Evolutionary conservation across 1,140 invertebrate genomes (phyloP), one percentile per base, ranked within the genome.

Genomic region (Meloidogyne floridensis): DNA sequence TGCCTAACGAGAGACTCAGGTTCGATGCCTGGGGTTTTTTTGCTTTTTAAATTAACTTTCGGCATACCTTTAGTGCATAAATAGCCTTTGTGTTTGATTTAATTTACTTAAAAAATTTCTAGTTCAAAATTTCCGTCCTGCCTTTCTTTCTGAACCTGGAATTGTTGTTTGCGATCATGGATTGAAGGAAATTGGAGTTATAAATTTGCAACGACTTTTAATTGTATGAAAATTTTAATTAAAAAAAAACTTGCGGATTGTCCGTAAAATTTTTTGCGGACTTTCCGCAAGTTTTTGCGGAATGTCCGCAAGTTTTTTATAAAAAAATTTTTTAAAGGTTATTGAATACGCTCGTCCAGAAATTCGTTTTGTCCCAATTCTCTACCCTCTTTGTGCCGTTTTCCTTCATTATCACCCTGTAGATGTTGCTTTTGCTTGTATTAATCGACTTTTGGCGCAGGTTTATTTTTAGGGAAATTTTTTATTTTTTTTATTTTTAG

Each of bases 91-190:
- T 32, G 32, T 32, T 32, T 32, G 32, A 32, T 32, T 32, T 32
- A 32, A 32, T 32, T 32, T 32, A 32, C 32, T 32, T 32, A 32
- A 32, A 32, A 32, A 32, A 47, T 80, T 10, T 84, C 81, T 76
- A 88, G 87, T 85, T 53, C 89, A 90, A 84, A 82, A 80, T n/a
- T 76, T 85, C n/a, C 72, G 84, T 9, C 82, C 87, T 65, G 53
- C 84, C 18, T 85, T 85, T 51, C 72, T 85, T 3, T 87, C 86
- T 1, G 80, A 86, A 54, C 87, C 89, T 32, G 87, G 87, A 32
- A 89, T 89, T 47, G 88, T 89, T 9, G 86, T 89, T 42, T 77
- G 84, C 69, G 88, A 89, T 80, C 88, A 88, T 72, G 87, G 88
- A n/a, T 70, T 89, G 43, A 90, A 87, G 65, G 81, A 89, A 81